Evolutionary conservation across 2,113 vertebrate species (phyloP).

Genomic region (Suncus etruscus): DNA sequence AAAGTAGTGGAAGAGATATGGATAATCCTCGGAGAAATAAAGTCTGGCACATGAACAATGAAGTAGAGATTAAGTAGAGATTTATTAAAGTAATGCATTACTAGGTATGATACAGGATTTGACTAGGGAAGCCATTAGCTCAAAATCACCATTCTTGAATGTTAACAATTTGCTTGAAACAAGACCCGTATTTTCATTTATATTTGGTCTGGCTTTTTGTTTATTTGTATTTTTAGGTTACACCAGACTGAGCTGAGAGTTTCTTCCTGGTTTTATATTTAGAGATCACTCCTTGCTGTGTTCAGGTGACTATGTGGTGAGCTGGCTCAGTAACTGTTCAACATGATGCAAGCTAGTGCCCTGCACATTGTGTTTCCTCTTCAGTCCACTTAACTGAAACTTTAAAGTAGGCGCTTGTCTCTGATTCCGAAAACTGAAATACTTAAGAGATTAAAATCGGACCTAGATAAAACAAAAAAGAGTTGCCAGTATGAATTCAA

Average conservation of each 20-base stretch:
- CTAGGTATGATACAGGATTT: constrained; percentile 21
- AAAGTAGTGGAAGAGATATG: neutral
- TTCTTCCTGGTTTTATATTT: too few species aligned
- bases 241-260: too few species aligned
- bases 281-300: too few species aligned
- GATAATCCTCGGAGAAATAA: neutral
- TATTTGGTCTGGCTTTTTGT: neutral
- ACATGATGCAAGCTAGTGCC: too few species aligned
- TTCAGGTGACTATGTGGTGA: too few species aligned
- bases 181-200: neutral
- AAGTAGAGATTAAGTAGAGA: neutral
- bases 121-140: neutral
- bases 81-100: neutral
- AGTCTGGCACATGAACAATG: neutral
- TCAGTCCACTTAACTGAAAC: too few species aligned
- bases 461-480: constrained; percentile 12
- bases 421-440: constrained; percentile 24
- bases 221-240: too few species aligned
- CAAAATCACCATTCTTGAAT: neutral
- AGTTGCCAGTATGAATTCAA: constrained; percentile 43
- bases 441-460: constrained; percentile 36
- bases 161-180: constrained; percentile 22
- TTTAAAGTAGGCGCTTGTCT: constrained; percentile 22
- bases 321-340: too few species aligned
- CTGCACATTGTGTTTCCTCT: too few species aligned